Evolutionary conservation across 2,888 invertebrate genomes (phyloP).

Genomic region (Apantesis nais): DNA sequence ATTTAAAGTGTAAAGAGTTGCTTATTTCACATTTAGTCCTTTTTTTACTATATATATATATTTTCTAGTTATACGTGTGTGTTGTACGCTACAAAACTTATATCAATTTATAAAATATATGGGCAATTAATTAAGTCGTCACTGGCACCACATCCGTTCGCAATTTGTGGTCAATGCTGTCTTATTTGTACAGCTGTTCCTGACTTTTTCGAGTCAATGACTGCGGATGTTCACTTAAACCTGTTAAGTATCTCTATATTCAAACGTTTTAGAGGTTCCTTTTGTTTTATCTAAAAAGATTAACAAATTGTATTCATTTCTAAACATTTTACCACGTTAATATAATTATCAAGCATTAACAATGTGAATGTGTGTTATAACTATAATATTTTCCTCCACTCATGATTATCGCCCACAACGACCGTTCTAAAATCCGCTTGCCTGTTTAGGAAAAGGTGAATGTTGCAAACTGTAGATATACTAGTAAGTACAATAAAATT

Average conservation of each 20-base stretch:
- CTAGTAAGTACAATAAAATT: constrained; percentile 48
- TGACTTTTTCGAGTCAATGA: background rate
- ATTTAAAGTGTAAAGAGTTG: background rate
- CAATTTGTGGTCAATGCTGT: background rate
- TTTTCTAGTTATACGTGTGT: background rate
- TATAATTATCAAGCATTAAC: constrained; percentile 8
- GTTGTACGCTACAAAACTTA: background rate
- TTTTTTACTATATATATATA: background rate
- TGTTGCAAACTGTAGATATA: constrained; percentile 71
- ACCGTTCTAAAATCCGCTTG: constrained; percentile 83
- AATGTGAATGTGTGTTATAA: constrained; percentile 35
- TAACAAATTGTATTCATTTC: background rate
- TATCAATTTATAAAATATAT: background rate
- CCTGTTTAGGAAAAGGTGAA: constrained; percentile 85
- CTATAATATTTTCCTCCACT: constrained; percentile 62
- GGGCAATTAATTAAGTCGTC: background rate
- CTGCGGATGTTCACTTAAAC: constrained; percentile 5
- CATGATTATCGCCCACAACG: constrained; percentile 69
- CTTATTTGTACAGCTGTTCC: background rate
- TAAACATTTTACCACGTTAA: background rate
- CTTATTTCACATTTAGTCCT: background rate
- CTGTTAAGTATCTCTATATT: background rate
- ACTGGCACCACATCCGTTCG: background rate
- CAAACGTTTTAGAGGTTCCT: background rate
- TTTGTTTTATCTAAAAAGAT: constrained; percentile 3